Base-by-base conservation (phyloP, 2,113 vertebrate species). In the Xenopus laevis region DNA sequence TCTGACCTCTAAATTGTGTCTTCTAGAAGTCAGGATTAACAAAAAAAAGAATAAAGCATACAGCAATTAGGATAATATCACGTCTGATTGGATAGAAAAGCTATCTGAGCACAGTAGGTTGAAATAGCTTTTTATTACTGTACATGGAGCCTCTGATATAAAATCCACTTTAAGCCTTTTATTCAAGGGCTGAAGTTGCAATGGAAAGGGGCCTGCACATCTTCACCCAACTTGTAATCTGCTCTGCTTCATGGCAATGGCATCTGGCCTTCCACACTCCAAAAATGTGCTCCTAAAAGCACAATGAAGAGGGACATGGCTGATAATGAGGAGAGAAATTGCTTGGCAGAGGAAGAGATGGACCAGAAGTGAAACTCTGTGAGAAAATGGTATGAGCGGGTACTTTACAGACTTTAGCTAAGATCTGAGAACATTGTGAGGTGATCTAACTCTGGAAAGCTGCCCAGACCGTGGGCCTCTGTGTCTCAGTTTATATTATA, bases 241-340 rank as follows among this genome's bases (percentile, higher is more conserved):
- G 30, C 7, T 11, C 30, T 46, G 27, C 45, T 76, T 76, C 65
- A 60, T 62, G 69, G 52, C 18, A 61, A 69, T 76, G 73, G 73
- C 73, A 76, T 21, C n/a, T 44, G 65, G 72, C 72, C 72, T 68
- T 68, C 12, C 13, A 18, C 17, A 9, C 65, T 76, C 47, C 47
- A 13, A 50, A 50, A 50, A 50, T 13, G 47, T 30, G 57, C 58
- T 63, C 73, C 58, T 53, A 55, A 16, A 33, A 23, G 46, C 65
- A 76, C 57, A 61, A 63, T 20, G 18, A 69, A 45, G n/a, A 69
- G 73, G 59, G 46, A 68, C 57, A 63, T 33, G 61, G 66, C 53
- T 76, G 66, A 76, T 76, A 76, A 76, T 69, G 73, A 76, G 73
- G 73, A 76, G 73, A 76, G 66, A 76, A 75, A 61, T 74, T 33